Percentiles rank a stretch among this genome's conserved stretches.
Conservation (phyloP, 2,113 vertebrate species). For the Actinemys pallida region DNA sequence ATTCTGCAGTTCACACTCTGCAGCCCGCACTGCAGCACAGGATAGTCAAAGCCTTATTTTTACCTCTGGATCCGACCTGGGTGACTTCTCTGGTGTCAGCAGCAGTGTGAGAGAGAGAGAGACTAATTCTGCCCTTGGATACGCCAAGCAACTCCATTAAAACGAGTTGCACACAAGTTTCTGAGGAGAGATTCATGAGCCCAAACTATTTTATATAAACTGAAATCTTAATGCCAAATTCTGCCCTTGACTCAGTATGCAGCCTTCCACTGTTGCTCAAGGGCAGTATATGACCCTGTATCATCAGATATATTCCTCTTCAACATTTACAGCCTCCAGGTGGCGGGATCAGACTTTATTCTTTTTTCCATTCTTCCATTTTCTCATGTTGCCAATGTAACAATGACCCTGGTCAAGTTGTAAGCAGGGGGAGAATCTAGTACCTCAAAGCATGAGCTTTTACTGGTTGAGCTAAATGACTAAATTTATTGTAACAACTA, state of each 20-base stretch:
- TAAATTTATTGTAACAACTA: not conserved
- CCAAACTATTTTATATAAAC: not conserved
- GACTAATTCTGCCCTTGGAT: not conserved
- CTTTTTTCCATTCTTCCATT: not conserved
- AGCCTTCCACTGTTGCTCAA: not conserved
- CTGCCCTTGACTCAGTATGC: not conserved
- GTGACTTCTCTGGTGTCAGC: not conserved
- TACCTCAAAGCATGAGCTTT: not conserved
- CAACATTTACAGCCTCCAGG: not conserved
- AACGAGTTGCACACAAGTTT: not conserved
- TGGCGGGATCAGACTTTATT: not conserved
- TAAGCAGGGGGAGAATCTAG: not conserved
- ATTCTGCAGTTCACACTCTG: not conserved
- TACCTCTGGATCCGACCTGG: not conserved
- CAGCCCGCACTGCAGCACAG: not conserved
- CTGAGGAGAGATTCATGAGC: not conserved
- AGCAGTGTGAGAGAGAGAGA: not conserved
- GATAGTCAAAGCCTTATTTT: not conserved
- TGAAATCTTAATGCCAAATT: not conserved
- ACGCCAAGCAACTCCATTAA: not conserved
- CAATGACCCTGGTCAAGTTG: not conserved
- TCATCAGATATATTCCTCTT: not conserved
- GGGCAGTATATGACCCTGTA: not conserved
- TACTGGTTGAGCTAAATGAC: not conserved
- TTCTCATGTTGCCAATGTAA: not conserved